Evolutionary conservation across 2,888 invertebrate species (phyloP), one percentile per base, ranked within the genome.

Genomic region (Agrotis segetum): DNA sequence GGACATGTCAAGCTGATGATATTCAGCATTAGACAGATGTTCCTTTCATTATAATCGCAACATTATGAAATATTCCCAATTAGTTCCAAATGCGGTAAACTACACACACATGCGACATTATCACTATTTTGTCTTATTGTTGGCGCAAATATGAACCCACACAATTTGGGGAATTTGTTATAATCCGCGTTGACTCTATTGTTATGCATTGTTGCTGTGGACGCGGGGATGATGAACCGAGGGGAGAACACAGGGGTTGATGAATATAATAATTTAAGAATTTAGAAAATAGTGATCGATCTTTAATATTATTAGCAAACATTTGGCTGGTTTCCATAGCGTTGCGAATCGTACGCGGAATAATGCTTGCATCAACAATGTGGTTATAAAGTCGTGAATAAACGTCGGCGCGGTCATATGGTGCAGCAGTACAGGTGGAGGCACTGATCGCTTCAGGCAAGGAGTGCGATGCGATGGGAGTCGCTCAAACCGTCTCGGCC

Each of bases 71-170:
- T 93, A 93, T 94, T 91, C 82, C 89, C 96, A 95, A 96, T 96
- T 96, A 96, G 96, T 96, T 94, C 93, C 95, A 92, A 96, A 94
- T 90, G 94, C 92, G 92, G 92, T 93, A 93, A 92, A 93, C 93
- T 91, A 89, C 90, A 91, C 95, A 92, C 95, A 94, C 95, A 96
- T 95, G 95, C 89, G 95, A 94, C 95, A 94, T 93, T 95, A 94
- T 94, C 93, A 93, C 92, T 93, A 94, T 94, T 94, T 94, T 93
- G 94, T 94, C 93, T 94, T 93, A 95, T 96, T 96, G 95, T 96
- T 94, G 86, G 85, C 88, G 88, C 90, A 93, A 94, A 94, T 95
- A 95, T 95, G 94, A 94, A 95, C 94, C 95, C 94, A 94, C 94
- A 96, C 93, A 93, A 94, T 96, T 95, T 94, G 89, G 95, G 94